phyloP scores from a whole-genome alignment of 2,797 vertebrate species.

The Propithecus perrieri region DNA sequence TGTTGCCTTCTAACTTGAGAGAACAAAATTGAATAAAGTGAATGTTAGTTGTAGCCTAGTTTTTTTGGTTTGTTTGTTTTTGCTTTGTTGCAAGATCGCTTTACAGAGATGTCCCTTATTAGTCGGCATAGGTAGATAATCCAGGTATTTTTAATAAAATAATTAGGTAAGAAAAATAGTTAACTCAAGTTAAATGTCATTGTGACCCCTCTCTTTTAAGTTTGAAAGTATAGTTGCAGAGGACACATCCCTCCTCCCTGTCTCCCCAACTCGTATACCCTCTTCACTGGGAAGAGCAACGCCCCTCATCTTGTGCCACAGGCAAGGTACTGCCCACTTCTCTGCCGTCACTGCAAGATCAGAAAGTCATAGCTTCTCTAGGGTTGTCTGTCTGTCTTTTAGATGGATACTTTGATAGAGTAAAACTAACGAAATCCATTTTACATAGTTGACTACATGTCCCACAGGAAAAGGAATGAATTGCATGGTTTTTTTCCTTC shows the following conservation, averaged over 20 bases:
- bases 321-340: not conserved
- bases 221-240: not conserved
- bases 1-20: constrained; percentile 71
- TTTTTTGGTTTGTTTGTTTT: constrained; percentile 22
- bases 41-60: constrained; percentile 67
- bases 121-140: not conserved
- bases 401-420: not conserved
- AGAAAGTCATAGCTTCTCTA: not conserved
- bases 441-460: not conserved
- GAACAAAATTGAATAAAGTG: constrained; percentile 74
- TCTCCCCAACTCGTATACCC: fast-evolving
- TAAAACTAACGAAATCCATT: not conserved
- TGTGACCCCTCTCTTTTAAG: not conserved
- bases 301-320: not conserved
- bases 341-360: fast-evolving
- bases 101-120: not conserved
- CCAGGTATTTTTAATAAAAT: not conserved
- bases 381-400: not conserved
- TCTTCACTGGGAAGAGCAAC: not conserved
- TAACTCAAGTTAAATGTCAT: not conserved
- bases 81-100: constrained; percentile 26
- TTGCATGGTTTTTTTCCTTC: not conserved
- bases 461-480: not conserved
- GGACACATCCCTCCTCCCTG: not conserved
- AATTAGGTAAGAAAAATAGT: not conserved